A percentile compares a stretch with the other conserved stretches of the same genome.
These are phyloP conservation scores for Anguilla marmorata DNA, from an alignment of 2,797 vertebrate species.

Conservation along the genomic window DNA sequence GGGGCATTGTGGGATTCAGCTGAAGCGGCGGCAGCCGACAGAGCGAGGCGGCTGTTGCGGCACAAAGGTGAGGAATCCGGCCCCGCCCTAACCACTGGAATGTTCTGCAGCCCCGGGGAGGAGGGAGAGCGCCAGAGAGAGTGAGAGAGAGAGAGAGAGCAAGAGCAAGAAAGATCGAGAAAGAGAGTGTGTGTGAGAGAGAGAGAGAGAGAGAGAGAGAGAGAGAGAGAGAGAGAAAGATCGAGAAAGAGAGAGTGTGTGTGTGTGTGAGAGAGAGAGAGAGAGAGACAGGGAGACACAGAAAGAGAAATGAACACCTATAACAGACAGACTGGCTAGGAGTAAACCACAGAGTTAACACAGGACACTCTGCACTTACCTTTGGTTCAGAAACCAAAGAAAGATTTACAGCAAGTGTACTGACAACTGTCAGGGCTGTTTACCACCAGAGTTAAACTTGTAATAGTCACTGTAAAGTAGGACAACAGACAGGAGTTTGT, in stretches of 20 bases:
- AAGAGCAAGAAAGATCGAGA: not conserved
- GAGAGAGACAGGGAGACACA: not conserved
- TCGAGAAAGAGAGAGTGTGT: not conserved
- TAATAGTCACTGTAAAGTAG: not conserved
- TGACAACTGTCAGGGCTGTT: not conserved
- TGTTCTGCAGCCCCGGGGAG: not conserved
- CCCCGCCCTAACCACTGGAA: conserved; percentile 2
- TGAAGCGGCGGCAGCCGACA: not conserved
- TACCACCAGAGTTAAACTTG: not conserved
- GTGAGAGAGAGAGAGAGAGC: not conserved
- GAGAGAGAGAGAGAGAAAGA: not conserved
- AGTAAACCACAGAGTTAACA: not conserved
- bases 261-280: not conserved
- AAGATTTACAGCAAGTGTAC: not conserved
- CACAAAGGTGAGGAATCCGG: not conserved
- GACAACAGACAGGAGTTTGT: not conserved
- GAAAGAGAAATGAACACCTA: not conserved
- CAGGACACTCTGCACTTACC: not conserved
- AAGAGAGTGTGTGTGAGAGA: not conserved
- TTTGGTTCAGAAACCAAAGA: not conserved
- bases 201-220: not conserved
- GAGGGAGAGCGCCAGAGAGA: not conserved
- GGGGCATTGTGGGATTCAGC: not conserved
- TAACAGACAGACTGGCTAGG: not conserved
- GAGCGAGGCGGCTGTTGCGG: not conserved